Evolutionary conservation across 1,140 invertebrate genomes (phyloP).

Genomic region (Cydia fagiglandana): DNA sequence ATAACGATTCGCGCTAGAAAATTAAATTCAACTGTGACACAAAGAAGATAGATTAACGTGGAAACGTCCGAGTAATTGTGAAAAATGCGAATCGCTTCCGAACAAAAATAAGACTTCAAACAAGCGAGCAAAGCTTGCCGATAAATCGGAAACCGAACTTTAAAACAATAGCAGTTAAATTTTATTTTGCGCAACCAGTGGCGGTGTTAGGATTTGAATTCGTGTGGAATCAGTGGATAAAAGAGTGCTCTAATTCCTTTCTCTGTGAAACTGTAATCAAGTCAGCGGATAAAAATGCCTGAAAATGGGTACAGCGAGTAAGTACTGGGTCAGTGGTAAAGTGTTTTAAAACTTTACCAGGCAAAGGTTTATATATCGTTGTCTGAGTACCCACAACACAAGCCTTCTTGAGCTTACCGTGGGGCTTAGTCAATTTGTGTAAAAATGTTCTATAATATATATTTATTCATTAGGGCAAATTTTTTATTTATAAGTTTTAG

Average conservation of each 20-base stretch:
- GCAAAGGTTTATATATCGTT: no score
- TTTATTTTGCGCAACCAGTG: slow-evolving; percentile 6
- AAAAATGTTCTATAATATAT: no score
- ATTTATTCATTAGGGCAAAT: no score
- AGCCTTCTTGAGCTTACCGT: no score
- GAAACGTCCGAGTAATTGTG: slow-evolving; percentile 75
- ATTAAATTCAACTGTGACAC: slow-evolving; percentile 68
- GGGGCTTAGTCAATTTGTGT: no score
- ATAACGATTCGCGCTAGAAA: slow-evolving; percentile 66
- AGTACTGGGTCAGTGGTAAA: background rate
- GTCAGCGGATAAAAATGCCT: background rate
- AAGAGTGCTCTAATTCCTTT: slow-evolving; percentile 22
- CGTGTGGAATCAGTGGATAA: slow-evolving; percentile 9
- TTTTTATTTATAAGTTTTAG: no score
- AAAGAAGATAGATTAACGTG: slow-evolving; percentile 75
- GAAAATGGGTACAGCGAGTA: background rate
- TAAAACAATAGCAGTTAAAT: slow-evolving; percentile 33
- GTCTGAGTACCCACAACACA: no score
- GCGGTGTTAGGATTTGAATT: slow-evolving; percentile 16
- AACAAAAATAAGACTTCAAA: slow-evolving; percentile 61
- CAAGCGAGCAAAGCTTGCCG: slow-evolving; percentile 31
- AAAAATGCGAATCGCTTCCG: slow-evolving; percentile 69
- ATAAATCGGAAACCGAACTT: slow-evolving; percentile 52
- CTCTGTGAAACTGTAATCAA: slow-evolving; percentile 23
- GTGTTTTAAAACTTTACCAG: background rate